Base-by-base conservation (phyloP, 2,888 invertebrate species). In the Silvanus unidentatus region DNA sequence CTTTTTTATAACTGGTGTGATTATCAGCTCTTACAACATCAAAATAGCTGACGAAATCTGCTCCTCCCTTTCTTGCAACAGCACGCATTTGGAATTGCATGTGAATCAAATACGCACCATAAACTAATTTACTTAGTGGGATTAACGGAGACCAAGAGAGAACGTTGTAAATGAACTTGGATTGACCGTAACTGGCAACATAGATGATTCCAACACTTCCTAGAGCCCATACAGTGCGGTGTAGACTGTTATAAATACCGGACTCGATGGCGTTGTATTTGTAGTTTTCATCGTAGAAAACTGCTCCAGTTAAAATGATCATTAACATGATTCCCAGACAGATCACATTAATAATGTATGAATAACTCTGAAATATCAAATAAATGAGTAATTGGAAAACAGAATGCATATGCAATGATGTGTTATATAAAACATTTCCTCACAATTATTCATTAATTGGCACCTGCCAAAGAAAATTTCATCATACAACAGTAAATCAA, bases 71-170 rank as follows among this genome's bases (percentile, higher is more conserved):
- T 50, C 72, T 68, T 30, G 73, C 77, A 1, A 76, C 73, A 36
- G 74, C 73, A 13, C 78, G 62, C 1, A 73, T 60, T 45, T 79
- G 77, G 39, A 79, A 65, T 16, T 75, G 50, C 44, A 75, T 69
- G 60, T 82, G 81, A 1, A 76, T 71, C 43, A 82, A 63, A 59
- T 80, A 82, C 8, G 79, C 71, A 0, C 79, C 79, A 58, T 80
- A 82, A 0, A 77, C 71, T 29, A 82, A 68, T 36, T 79, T 74
- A 53, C 80, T 78, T 1, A 81, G 68, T 0, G 79, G 77, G 27
- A 76, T 74, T 75, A 77, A 80, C 0, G 77, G 75, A 44, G 70
- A 73, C 80, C 80, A 81, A 35, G 73, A 70, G 3, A 80, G 62
- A 44, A 77, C 72, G 72, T 73, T 54, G 34, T 63, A 60, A n/a